Base-by-base conservation (phyloP, 2,113 vertebrate species). In the Prochilodus magdalenae region DNA sequence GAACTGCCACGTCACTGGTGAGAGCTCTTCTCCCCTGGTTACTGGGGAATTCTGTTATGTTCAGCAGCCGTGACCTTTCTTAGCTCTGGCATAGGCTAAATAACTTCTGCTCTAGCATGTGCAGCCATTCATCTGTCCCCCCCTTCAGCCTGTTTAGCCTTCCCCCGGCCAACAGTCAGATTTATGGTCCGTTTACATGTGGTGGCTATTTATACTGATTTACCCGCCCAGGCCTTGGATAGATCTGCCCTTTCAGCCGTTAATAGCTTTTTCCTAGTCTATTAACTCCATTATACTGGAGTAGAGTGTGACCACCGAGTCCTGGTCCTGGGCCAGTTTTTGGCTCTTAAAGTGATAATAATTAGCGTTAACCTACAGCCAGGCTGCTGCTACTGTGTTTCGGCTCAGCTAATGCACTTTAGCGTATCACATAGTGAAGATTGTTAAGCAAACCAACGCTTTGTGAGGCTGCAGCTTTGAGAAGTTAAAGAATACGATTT, bases 131-230 rank as follows among this genome's bases (percentile, higher is more conserved):
- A 16, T 51, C 49, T 44, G 49, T 51, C 22, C 20, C 53, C 20
- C 20, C 5, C n/a, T n/a, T 22, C 51, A 15, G 49, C 53, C 53
- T 20, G 53, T 55, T 20, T 7, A 55, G 53, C 53, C 14, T 22
- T 4, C 1, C 53, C 53, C 53, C 14, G 1, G 2, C 14, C 22
- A 36, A 18, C 20, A 2, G 11, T 22, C 6, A 63, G 70, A 73
- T 80, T 80, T 63, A 73, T 55, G 14, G 36, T 16, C 57, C 10
- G 57, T 62, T 73, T 60, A 62, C 69, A 62, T 5, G 26, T 7
- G 36, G 13, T 6, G 29, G 72, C 79, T 81, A 53, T 73, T 73
- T 73, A 47, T 80, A 72, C 78, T 49, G 5, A 22, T 67, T 51
- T 2, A 15, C 49, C 75, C 66, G 29, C 14, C 0, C 40, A 3